Evolutionary conservation across 2,888 invertebrate genomes (phyloP).

Genomic region (Linnaemya vulpina): DNA sequence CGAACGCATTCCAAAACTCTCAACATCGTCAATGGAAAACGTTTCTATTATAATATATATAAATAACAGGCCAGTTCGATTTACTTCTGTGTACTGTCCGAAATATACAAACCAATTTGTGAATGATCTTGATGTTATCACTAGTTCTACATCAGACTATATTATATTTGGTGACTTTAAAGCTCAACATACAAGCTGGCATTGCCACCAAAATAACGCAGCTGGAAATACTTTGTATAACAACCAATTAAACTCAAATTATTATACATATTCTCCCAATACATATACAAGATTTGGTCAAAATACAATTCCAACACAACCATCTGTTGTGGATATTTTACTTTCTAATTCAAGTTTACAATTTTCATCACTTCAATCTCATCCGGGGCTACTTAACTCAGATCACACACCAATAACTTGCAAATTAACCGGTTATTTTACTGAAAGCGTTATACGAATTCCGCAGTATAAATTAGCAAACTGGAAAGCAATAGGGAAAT

Average conservation of each 20-base stretch:
- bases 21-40: conserved; percentile 32
- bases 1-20: conserved; percentile 2
- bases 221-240: conserved; percentile 23
- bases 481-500: conserved; percentile 34
- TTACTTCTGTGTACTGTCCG: conserved; percentile 41
- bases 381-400: conserved; percentile 15
- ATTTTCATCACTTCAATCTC: conserved; percentile 21
- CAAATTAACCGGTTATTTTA: background rate
- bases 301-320: background rate
- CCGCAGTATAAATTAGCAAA: conserved; percentile 12
- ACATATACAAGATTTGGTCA: conserved; percentile 37
- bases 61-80: conserved; percentile 11
- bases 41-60: conserved; percentile 8
- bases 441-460: background rate
- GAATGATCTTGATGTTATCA: conserved; percentile 17
- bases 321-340: conserved; percentile 22
- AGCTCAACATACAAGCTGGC: conserved; percentile 28
- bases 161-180: conserved; percentile 40
- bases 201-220: conserved; percentile 9
- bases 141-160: background rate
- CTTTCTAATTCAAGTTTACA: conserved; percentile 27
- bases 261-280: conserved; percentile 31
- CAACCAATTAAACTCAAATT: conserved; percentile 9
- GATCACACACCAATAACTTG: conserved; percentile 44
- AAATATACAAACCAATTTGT: conserved; percentile 3